Base-by-base conservation (phyloP, 2,113 vertebrate species). In the Capreolus pygargus region DNA sequence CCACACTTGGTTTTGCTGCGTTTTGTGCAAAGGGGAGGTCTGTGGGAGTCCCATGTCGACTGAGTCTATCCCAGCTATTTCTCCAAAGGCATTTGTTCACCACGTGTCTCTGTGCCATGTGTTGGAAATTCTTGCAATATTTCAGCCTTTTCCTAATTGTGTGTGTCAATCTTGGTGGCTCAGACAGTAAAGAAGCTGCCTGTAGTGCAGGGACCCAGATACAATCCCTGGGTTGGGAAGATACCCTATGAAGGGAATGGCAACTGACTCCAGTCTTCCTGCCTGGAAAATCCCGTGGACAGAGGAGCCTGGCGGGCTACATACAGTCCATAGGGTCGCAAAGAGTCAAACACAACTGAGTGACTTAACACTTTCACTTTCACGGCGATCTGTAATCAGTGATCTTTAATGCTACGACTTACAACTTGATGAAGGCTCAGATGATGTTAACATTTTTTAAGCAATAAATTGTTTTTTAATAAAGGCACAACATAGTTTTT, bases 1-100 rank as follows among this genome's bases (percentile, higher is more conserved):
- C n/a, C 0, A 0, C 1, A 14, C 52, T 55, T 84, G 52, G 52
- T 33, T 83, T 54, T 23, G 30, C 33, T 36, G 79, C 1, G 1
- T 39, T 55, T 55, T 39, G 81, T 27, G 2, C 81, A 25, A 6
- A 84, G 27, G 14, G 81, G 27, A 84, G 23, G 6, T 39, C 52
- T 55, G 52, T 25, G 21, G n/a, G 4, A 55, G 21, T 21, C 81
- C 33, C 13, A 0, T 1, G 6, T 55, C 21, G 1, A 16, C 23
- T 25, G 23, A 27, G 13, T 39, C 81, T 84, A 27, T 25, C 3
- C 3, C 19, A 4, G 50, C 33, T n/a, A 23, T 27, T 39, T 84
- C 14, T 27, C 81, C 52, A 55, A 39, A 3, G n/a, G n/a, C 23
- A 16, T 55, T 84, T 39, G 33, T 25, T 84, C 81, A 3, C 23